Evolutionary conservation across 2,113 vertebrate genomes (phyloP), one percentile per base, ranked within the genome.

Genomic region (Heterotis niloticus): DNA sequence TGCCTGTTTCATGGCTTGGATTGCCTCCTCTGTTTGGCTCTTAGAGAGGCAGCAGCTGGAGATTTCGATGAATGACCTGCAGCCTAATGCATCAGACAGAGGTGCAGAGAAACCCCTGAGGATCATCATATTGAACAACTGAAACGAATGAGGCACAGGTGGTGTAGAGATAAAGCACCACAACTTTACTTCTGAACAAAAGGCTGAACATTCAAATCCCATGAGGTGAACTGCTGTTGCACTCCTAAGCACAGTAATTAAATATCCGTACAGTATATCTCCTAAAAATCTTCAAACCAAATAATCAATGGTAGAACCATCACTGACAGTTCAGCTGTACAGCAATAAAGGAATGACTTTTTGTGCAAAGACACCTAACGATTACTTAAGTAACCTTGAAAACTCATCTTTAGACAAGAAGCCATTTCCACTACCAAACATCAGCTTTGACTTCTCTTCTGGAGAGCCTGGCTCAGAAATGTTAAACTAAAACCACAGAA

Each of bases 21-120:
- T 95, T 80, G 94, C 96, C 72, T 96, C 91, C 0, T 96, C 92
- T 0, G 92, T 92, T 87, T 96, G 95, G 0, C 87, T 90, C 85
- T 94, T 94, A 9, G 96, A 92, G 81, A 99, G 88, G 75, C 93
- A 93, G 66, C 95, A n/a, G 54, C 23, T 96, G 76, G 95, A 96
- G 86, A 98, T 94, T 86, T 99, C 95, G 0, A 96, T 95, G 88
- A 98, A 98, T 81, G 97, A 98, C 83, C 98, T 98, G 79, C 64
- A 81, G 71, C 10, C 24, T 1, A 17, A 65, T n/a, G 23, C 16
- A 65, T n/a, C 5, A 23, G 51, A 4, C 51, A 72, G 52, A 59
- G 26, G 57, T 74, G 18, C 7, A 17, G 13, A 57, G 24, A 5
- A 14, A 59, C 24, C 16, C 16, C 10, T 10, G 13, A 57, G 23